phyloP scores from a whole-genome alignment of 2,113 vertebrate species.

The Epinephelus cyanopodus region DNA sequence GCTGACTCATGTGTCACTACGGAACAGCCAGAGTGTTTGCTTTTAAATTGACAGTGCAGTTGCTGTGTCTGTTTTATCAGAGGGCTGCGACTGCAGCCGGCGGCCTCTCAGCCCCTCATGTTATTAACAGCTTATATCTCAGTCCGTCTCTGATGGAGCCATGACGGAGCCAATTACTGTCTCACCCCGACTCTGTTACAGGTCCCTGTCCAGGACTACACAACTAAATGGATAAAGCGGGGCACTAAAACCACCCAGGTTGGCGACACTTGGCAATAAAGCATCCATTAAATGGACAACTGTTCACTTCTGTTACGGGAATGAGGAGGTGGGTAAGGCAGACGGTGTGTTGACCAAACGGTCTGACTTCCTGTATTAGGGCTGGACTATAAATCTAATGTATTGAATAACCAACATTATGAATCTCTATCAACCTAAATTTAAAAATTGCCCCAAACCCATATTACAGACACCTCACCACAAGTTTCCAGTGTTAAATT shows the following conservation, averaged over 20 bases:
- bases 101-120: constrained; percentile 7
- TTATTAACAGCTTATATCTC: constrained; percentile 50
- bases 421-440: background rate
- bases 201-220: constrained; percentile 15
- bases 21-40: background rate
- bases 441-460: background rate
- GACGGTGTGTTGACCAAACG: background rate
- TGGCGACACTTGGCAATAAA: constrained; percentile 12
- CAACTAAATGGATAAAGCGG: constrained; percentile 27
- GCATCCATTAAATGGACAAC: background rate
- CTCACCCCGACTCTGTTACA: constrained; percentile 22
- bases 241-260: background rate
- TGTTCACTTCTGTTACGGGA: background rate
- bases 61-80: constrained; percentile 21
- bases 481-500: background rate
- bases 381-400: background rate
- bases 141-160: constrained; percentile 31
- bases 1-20: background rate
- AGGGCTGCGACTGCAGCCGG: constrained; percentile 13
- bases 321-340: background rate
- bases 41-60: background rate
- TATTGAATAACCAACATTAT: background rate
- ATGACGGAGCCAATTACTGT: constrained; percentile 43
- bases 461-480: background rate
- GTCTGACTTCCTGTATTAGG: background rate